Evolutionary conservation across 1,140 invertebrate species (phyloP).

Genomic region (Eupristina koningsbergeri): DNA sequence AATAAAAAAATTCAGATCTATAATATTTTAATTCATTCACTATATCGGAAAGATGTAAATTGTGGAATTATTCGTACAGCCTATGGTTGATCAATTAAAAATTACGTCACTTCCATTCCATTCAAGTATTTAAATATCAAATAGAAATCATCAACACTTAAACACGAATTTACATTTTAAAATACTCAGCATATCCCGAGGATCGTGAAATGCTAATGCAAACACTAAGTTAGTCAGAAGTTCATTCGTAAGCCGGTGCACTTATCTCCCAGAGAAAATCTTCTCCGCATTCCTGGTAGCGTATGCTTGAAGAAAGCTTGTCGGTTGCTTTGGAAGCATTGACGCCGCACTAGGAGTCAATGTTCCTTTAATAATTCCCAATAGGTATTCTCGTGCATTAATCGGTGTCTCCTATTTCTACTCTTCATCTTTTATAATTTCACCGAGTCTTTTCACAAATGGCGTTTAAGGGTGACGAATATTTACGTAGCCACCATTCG

Average conservation of each 20-base stretch:
- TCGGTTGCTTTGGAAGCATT: too few species aligned
- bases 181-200: too few species aligned
- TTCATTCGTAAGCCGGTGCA: neutral
- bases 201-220: neutral
- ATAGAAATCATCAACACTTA: neutral
- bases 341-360: too few species aligned
- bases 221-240: neutral
- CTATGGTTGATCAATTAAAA: too few species aligned
- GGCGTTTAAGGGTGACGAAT: neutral
- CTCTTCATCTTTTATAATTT: conserved; percentile 17
- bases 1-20: too few species aligned
- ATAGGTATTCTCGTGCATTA: conserved; percentile 69
- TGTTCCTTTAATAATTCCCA: conserved; percentile 66
- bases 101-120: too few species aligned
- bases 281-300: conserved; percentile 55
- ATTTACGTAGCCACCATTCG: too few species aligned
- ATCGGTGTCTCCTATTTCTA: conserved; percentile 34
- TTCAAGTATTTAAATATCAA: too few species aligned
- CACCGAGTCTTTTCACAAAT: neutral
- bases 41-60: too few species aligned
- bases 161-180: too few species aligned
- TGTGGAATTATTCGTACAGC: too few species aligned
- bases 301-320: neutral
- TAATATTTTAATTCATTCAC: too few species aligned
- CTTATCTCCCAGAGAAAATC: conserved; percentile 43